Percentiles rank a stretch among this genome's conserved stretches.
Evolutionary conservation across 1,140 invertebrate genomes (phyloP).

Genomic region (Paramacrobiotus metropolitanus): DNA sequence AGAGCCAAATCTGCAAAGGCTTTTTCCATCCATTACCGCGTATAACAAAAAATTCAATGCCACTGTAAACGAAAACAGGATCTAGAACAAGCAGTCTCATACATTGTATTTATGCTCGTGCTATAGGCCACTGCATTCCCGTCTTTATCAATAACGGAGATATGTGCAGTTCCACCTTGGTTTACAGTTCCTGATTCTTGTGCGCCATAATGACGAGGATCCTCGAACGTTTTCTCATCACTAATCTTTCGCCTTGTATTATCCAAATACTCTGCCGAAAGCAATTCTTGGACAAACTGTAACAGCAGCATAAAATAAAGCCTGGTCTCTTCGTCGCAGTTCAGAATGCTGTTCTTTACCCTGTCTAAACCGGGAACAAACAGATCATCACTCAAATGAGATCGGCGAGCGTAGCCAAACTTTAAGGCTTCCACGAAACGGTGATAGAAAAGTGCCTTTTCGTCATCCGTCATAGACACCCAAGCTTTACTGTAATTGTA

Average conservation of each 20-base stretch:
- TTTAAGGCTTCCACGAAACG: conserved; percentile 73
- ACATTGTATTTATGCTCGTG: not conserved
- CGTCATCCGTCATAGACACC: not conserved
- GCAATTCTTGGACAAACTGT: not conserved
- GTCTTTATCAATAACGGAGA: not conserved
- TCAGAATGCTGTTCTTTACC: not conserved
- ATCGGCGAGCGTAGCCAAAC: conserved; percentile 60
- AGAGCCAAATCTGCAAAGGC: conserved; percentile 24
- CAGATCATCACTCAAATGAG: conserved; percentile 48
- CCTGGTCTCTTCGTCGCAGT: not conserved
- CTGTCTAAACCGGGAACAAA: not conserved
- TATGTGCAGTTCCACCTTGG: not conserved
- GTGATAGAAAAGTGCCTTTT: conserved; percentile 42
- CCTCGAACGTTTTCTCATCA: not conserved
- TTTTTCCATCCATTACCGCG: no score
- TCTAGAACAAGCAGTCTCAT: not conserved
- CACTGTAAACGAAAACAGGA: not conserved
- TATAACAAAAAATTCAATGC: conserved; percentile 4
- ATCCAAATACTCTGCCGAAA: not conserved
- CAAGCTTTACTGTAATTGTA: not conserved
- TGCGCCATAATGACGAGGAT: not conserved
- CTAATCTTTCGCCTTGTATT: not conserved
- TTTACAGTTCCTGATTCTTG: not conserved
- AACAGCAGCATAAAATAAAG: not conserved
- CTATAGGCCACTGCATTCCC: not conserved